phyloP scores from a whole-genome alignment of 2,113 vertebrate species.

The Fulica atra region DNA sequence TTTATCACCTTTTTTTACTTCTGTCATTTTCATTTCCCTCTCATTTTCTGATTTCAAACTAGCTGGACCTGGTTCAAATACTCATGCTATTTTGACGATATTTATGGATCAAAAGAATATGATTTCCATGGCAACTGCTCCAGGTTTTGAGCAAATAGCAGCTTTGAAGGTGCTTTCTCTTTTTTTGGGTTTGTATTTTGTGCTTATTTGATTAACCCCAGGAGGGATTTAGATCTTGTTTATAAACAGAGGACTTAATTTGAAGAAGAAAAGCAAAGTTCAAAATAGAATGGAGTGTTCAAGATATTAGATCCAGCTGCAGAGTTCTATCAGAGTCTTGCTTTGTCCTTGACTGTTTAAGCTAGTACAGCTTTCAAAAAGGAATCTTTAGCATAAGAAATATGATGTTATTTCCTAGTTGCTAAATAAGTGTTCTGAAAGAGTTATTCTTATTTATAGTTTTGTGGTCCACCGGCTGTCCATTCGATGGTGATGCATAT shows the following conservation, averaged over 20 bases:
- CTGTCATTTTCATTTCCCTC: slow-evolving; percentile 20
- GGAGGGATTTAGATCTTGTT: slow-evolving; percentile 49
- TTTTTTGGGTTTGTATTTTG: slow-evolving; percentile 49
- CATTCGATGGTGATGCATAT: background rate
- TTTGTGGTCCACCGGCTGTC: background rate
- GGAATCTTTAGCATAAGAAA: background rate
- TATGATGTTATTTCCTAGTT: background rate
- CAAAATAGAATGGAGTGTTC: background rate
- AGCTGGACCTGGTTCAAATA: slow-evolving; percentile 44
- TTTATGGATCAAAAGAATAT: slow-evolving; percentile 63
- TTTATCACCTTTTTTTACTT: background rate
- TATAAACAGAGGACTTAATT: slow-evolving; percentile 68
- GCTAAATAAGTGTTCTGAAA: background rate
- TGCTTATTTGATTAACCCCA: slow-evolving; percentile 68
- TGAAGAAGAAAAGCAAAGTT: slow-evolving; percentile 65
- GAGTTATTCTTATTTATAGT: background rate
- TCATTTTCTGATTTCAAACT: slow-evolving; percentile 34
- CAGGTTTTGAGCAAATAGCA: slow-evolving; percentile 71
- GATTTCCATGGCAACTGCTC: slow-evolving; percentile 71
- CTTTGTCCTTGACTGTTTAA: background rate
- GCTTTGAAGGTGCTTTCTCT: slow-evolving; percentile 54
- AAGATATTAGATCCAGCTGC: background rate
- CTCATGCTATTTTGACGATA: slow-evolving; percentile 55
- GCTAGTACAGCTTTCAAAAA: background rate
- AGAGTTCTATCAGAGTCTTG: background rate